Conservation (phyloP, 1,140 invertebrate species). For the Drosophila mauritiana region DNA sequence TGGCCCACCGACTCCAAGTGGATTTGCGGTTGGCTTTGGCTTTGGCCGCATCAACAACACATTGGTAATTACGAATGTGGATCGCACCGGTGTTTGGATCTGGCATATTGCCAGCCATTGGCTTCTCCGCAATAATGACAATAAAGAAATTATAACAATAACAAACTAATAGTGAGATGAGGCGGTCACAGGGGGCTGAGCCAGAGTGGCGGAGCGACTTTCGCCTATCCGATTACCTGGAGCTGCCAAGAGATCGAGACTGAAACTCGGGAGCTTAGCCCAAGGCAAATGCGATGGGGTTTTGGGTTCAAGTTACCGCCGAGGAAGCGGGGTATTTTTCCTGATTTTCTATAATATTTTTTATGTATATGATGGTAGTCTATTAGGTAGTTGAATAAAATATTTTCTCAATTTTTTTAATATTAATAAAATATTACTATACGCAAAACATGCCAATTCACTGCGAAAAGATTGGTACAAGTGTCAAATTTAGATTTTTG, state of each 20-base stretch:
- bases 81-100: conserved; percentile 27
- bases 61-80: conserved; percentile 58
- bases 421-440: too few relatives aligned
- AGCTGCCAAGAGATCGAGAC: conserved; percentile 22
- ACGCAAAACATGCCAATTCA: too few relatives aligned
- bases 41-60: conserved; percentile 73
- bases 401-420: too few relatives aligned
- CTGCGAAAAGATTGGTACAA: not conserved
- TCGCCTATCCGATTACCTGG: conserved; percentile 77
- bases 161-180: conserved; percentile 72
- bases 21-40: conserved; percentile 74
- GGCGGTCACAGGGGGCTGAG: conserved; percentile 1
- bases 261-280: conserved; percentile 19
- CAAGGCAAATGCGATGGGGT: conserved; percentile 22
- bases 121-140: conserved; percentile 67
- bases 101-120: conserved; percentile 34
- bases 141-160: conserved; percentile 82
- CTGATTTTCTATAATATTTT: not conserved
- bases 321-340: conserved; percentile 26
- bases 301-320: conserved; percentile 42
- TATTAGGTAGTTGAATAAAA: not conserved
- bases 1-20: conserved; percentile 64
- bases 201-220: conserved; percentile 55
- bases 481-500: not conserved
- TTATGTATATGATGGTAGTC: not conserved